phyloP scores from a whole-genome alignment of 2,113 vertebrate genomes.

The Onychorhynchus coronatus region DNA sequence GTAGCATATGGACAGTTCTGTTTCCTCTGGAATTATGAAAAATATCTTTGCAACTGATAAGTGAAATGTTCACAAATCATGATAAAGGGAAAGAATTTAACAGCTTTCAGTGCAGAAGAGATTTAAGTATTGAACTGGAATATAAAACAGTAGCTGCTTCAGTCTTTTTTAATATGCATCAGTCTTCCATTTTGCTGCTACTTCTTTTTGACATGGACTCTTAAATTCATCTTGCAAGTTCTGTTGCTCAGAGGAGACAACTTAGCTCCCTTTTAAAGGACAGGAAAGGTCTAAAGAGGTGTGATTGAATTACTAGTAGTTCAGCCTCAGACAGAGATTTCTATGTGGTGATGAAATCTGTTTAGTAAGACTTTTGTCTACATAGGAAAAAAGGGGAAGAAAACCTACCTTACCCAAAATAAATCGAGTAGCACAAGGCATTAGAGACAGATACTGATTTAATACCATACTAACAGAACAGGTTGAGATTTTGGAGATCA shows the following conservation, averaged over 20 bases:
- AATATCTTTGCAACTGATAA: neutral
- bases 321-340: neutral
- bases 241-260: neutral
- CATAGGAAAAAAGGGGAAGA: neutral
- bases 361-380: neutral
- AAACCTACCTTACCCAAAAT: neutral
- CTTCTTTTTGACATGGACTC: neutral
- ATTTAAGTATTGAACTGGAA: neutral
- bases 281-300: neutral
- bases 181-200: neutral
- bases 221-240: neutral
- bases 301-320: neutral
- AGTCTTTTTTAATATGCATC: neutral
- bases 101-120: neutral
- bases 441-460: neutral
- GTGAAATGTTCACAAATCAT: neutral
- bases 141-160: neutral
- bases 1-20: neutral
- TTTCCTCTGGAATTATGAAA: neutral
- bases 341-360: neutral
- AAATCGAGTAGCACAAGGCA: neutral
- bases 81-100: neutral
- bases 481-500: neutral
- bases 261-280: neutral
- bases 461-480: neutral